These are phyloP conservation scores for Archivesica marissinica DNA, from an alignment of 1,140 invertebrate species.

Conservation along the genomic window DNA sequence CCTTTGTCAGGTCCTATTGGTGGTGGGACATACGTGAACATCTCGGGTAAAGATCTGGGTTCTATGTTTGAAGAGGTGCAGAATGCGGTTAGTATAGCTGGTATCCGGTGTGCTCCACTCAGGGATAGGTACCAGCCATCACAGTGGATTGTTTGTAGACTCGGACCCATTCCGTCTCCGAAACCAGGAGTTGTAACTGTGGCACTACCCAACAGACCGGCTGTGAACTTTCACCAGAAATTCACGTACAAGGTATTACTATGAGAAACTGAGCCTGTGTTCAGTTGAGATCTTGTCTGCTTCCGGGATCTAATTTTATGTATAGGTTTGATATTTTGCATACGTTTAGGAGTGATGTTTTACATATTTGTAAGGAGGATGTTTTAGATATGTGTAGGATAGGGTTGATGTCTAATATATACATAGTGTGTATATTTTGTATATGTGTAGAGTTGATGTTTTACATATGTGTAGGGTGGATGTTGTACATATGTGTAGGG, in stretches of 20 bases:
- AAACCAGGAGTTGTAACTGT: constrained; percentile 42
- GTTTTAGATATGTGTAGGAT: too few relatives aligned
- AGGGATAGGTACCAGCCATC: constrained; percentile 93
- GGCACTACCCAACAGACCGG: constrained; percentile 49
- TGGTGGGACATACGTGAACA: constrained; percentile 97
- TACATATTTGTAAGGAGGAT: too few relatives aligned
- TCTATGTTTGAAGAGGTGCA: constrained; percentile 95
- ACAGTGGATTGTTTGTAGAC: constrained; percentile 59
- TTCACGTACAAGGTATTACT: constrained; percentile 56
- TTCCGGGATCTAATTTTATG: too few relatives aligned
- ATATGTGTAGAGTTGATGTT: too few relatives aligned
- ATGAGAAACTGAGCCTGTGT: too few relatives aligned
- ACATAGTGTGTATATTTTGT: too few relatives aligned
- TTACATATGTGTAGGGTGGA: too few relatives aligned
- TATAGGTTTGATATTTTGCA: too few relatives aligned
- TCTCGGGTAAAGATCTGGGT: constrained; percentile 98
- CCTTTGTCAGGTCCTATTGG: constrained; percentile 97
- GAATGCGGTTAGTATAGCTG: constrained; percentile 95
- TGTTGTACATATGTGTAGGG: too few relatives aligned
- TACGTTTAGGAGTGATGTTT: too few relatives aligned
- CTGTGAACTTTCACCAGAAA: constrained; percentile 50
- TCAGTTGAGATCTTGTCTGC: too few relatives aligned
- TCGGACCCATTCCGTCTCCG: constrained; percentile 36
- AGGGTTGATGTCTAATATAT: too few relatives aligned
- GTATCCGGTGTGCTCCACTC: constrained; percentile 93